Percentiles rank a stretch among this genome's conserved stretches.
phyloP scores from a whole-genome alignment of 37 sponge, comb jelly and placozoan species.

The Chondrosia reniformis region DNA sequence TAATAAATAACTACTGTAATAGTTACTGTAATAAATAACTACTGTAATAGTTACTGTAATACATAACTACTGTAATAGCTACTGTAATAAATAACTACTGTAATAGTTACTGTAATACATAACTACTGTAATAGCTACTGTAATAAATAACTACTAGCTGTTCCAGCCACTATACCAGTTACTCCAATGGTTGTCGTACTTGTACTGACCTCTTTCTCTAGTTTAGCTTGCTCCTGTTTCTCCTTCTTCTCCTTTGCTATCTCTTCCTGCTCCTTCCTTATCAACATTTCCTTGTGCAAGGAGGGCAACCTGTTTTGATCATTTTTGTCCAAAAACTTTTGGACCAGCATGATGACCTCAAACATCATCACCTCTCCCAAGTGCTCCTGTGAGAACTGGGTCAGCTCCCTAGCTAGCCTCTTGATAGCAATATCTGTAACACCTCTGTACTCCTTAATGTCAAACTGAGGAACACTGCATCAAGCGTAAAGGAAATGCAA shows the following conservation, averaged over 20 bases:
- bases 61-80: too few relatives aligned
- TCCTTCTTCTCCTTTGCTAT: conserved; percentile 16
- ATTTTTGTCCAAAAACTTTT: conserved; percentile 60
- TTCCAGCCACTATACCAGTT: too few relatives aligned
- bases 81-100: too few relatives aligned
- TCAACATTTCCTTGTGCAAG: conserved; percentile 76
- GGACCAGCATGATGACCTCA: neutral
- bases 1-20: too few relatives aligned
- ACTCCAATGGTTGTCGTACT: too few relatives aligned
- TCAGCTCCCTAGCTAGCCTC: neutral
- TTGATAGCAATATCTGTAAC: neutral
- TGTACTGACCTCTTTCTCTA: too few relatives aligned
- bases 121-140: too few relatives aligned
- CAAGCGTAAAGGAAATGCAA: neutral
- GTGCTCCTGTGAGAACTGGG: neutral
- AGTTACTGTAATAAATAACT: too few relatives aligned
- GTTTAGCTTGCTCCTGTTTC: conserved; percentile 31
- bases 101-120: too few relatives aligned
- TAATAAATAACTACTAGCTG: too few relatives aligned
- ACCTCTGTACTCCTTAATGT: neutral
- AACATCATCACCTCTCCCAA: conserved; percentile 31
- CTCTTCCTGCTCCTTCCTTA: conserved; percentile 39
- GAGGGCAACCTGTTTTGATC: conserved; percentile 54
- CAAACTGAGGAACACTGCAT: neutral
- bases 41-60: too few relatives aligned